Conservation (phyloP, 37 sponge, comb jelly and placozoan genomes). For the Geodia barretti region DNA sequence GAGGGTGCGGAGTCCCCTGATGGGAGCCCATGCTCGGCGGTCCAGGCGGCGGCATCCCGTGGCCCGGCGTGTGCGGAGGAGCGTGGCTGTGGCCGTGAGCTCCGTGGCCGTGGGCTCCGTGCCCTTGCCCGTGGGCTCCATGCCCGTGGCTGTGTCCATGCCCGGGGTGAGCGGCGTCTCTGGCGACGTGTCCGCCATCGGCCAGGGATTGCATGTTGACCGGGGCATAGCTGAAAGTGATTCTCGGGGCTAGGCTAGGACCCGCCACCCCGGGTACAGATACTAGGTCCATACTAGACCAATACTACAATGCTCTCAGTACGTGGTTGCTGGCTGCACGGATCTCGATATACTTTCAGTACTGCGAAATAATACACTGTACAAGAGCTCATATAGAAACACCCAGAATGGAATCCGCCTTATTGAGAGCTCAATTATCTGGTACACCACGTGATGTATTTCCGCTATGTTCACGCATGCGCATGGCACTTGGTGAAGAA, state of each 20-base stretch:
- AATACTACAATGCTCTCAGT: neutral
- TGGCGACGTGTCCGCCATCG: slow-evolving; percentile 11
- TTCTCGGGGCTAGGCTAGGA: slow-evolving; percentile 5
- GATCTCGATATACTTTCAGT: neutral
- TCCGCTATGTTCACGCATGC: slow-evolving; percentile 15
- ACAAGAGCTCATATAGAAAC: neutral
- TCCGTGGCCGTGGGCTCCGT: neutral
- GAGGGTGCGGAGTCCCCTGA: neutral
- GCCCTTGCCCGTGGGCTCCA: neutral
- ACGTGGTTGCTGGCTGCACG: neutral
- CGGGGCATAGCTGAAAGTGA: slow-evolving; percentile 42
- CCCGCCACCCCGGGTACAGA: neutral
- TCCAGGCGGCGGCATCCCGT: neutral
- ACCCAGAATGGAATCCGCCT: neutral
- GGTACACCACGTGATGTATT: too few species aligned
- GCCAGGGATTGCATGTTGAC: slow-evolving; percentile 46
- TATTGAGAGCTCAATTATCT: too few species aligned
- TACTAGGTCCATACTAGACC: neutral
- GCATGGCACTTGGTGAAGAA: too few species aligned
- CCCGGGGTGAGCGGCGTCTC: neutral
- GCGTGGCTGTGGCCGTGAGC: neutral
- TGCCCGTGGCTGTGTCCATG: neutral
- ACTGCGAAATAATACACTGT: neutral
- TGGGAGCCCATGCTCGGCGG: neutral
- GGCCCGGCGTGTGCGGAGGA: neutral